phyloP scores from a whole-genome alignment of 2,888 invertebrate genomes.

The Periphyllus acericola region DNA sequence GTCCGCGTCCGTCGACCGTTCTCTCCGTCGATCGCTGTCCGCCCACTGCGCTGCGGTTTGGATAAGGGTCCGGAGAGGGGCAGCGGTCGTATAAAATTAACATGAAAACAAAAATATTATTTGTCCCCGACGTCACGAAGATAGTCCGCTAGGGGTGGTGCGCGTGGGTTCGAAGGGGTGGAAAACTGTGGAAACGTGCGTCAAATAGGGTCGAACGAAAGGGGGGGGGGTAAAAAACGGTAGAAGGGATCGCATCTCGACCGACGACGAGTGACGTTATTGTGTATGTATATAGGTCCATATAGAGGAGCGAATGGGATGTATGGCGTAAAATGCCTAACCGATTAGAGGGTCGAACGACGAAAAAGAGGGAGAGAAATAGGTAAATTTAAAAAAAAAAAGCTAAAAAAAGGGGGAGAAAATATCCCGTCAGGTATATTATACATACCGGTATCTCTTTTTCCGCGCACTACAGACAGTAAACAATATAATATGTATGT shows the following conservation, averaged over 20 bases:
- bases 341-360: not conserved
- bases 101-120: not conserved
- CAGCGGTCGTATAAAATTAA: not conserved
- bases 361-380: not conserved
- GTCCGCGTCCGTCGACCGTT: too few relatives aligned
- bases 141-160: too few relatives aligned
- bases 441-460: not conserved
- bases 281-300: too few relatives aligned
- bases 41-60: too few relatives aligned
- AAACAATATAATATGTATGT: slow-evolving; percentile 10
- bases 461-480: not conserved
- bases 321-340: not conserved
- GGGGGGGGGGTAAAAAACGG: too few relatives aligned
- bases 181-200: not conserved
- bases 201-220: too few relatives aligned
- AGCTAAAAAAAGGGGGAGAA: not conserved
- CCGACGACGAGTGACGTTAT: not conserved
- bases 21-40: not conserved
- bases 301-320: not conserved
- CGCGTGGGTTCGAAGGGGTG: not conserved
- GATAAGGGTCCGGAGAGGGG: not conserved
- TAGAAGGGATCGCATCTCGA: too few relatives aligned
- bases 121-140: too few relatives aligned
- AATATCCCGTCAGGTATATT: slow-evolving; percentile 19
- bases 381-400: slow-evolving; percentile 1